phyloP scores from a whole-genome alignment of 2,888 invertebrate genomes.

The Calameuta idolon region DNA sequence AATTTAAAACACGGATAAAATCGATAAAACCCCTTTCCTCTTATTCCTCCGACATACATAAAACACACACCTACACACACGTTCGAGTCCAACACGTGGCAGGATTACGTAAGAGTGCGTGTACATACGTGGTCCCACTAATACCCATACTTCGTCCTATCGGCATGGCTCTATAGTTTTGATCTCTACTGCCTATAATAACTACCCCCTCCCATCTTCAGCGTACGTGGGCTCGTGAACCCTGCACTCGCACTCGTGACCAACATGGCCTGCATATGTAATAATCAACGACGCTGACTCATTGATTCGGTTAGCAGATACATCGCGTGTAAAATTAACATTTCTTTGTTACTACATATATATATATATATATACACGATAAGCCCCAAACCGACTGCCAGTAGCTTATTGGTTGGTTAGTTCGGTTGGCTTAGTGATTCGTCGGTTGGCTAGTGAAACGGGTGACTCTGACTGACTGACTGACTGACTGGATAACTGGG shows the following conservation, averaged over 20 bases:
- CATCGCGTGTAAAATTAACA: conserved; percentile 41
- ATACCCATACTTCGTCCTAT: not conserved
- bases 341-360: conserved; percentile 33
- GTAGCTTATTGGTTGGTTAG: not conserved
- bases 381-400: not conserved
- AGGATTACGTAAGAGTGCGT: conserved; percentile 14
- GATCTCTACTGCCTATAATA: not conserved
- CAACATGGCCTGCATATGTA: conserved; percentile 41
- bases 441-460: not conserved
- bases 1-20: conserved; percentile 57
- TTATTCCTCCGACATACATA: not conserved
- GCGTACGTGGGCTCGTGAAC: not conserved
- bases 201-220: not conserved
- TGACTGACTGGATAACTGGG: not conserved
- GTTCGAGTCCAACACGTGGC: not conserved
- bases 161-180: not conserved
- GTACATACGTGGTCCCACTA: not conserved
- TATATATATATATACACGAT: not conserved
- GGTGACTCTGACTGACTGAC: not conserved
- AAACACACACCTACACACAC: not conserved
- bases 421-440: not conserved
- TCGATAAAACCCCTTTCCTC: conserved; percentile 44
- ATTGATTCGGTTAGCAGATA: conserved; percentile 51
- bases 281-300: conserved; percentile 53
- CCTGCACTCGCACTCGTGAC: conserved; percentile 20